These are phyloP conservation scores for Anguilla anguilla DNA, from an alignment of 2,797 vertebrate species.

Conservation along the genomic window DNA sequence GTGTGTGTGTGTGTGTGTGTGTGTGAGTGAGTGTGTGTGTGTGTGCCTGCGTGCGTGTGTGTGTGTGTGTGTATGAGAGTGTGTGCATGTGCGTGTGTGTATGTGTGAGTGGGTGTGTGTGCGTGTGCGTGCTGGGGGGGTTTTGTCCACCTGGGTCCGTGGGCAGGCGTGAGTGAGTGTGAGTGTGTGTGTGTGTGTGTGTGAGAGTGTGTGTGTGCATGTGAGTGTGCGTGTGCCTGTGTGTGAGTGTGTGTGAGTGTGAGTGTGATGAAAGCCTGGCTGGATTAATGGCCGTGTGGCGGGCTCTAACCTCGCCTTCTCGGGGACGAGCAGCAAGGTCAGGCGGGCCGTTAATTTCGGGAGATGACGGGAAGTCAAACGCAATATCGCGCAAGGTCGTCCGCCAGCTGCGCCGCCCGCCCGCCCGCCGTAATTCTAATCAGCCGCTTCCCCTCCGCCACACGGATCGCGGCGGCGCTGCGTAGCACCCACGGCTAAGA, in stretches of 20 bases:
- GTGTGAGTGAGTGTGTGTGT: background rate
- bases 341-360: slow-evolving; percentile 65
- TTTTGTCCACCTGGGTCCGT: too few species aligned
- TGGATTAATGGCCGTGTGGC: background rate
- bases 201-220: background rate
- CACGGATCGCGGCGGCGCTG: background rate
- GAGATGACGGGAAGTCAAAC: slow-evolving; percentile 69
- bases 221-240: background rate
- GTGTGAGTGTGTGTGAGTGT: too few species aligned
- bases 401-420: background rate
- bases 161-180: background rate
- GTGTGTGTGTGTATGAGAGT: background rate
- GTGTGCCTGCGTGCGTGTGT: background rate
- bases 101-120: background rate
- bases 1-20: too few species aligned
- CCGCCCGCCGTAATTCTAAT: background rate
- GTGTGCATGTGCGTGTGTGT: background rate
- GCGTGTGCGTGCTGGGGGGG: background rate
- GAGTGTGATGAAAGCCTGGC: background rate
- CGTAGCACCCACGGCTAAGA: background rate
- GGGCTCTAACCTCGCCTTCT: slow-evolving; percentile 32
- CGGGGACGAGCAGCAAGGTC: slow-evolving; percentile 59
- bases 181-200: background rate
- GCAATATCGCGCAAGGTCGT: slow-evolving; percentile 59
- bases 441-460: background rate